Evolutionary conservation across 2,113 vertebrate genomes (phyloP), one percentile per base, ranked within the genome.

Genomic region (Percopsis transmontana): DNA sequence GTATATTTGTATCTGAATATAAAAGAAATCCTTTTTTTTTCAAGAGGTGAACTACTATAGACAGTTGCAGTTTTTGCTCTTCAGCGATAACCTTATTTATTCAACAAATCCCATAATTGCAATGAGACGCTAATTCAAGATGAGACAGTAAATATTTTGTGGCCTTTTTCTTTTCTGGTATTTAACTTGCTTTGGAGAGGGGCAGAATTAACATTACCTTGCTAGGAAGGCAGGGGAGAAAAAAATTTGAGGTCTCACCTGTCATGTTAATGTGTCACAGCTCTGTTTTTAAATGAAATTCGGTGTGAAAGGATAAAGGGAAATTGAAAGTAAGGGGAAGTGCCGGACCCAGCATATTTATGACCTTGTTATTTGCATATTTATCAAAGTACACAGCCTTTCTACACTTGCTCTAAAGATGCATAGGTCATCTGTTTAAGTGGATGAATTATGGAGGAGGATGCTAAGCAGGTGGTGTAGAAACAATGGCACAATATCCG

Each of bases 281-380:
- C 41, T 1, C 27, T 58, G 33, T 60, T 42, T 54, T 74, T 62
- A 72, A 58, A 68, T 58, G 23, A 15, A 67, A 68, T 57, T 55
- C 16, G 45, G 20, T 18, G 24, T 62, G 19, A 68, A 79, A 59
- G 40, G 51, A 62, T 21, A 47, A 53, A 48, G 2, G 10, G 3
- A 59, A 66, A 60, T 33, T 64, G 52, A 19, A 59, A 20, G 48
- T 41, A 68, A 27, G 44, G 64, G 61, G 81, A 85, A 85, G 60
- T 79, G 77, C 77, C 79, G 67, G 51, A 74, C 51, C 58, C 38
- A 80, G 70, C 73, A 68, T 60, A 68, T 85, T 83, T 79, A 38
- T 85, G 62, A 84, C 68, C 81, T 85, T 82, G 52, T 85, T 75
- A 58, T 82, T 85, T 86, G 72, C 79, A 86, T 87, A 82, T 88